Conservation (phyloP, 2,113 vertebrate species). For the Pollachius pollachius region DNA sequence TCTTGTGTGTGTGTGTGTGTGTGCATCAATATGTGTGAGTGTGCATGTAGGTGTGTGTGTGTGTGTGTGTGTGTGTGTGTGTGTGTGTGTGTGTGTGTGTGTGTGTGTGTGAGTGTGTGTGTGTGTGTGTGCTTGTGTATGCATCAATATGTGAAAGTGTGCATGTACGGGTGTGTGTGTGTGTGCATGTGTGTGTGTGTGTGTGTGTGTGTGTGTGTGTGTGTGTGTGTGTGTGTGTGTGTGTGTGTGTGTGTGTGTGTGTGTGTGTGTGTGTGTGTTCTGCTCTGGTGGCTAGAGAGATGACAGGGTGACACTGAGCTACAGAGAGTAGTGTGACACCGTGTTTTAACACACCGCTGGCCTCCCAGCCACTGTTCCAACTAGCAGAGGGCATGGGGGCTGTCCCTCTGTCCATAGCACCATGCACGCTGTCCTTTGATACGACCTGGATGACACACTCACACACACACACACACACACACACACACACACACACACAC, state of each 20-base stretch:
- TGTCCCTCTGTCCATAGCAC: slow-evolving; percentile 24
- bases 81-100: no score
- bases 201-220: no score
- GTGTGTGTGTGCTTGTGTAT: no score
- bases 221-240: no score
- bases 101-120: background rate
- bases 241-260: no score
- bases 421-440: slow-evolving; percentile 6
- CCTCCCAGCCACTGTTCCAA: slow-evolving; percentile 39
- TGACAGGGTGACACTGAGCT: slow-evolving; percentile 34
- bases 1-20: slow-evolving; percentile 8
- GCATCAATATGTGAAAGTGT: no score
- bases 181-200: no score
- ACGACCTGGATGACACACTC: slow-evolving; percentile 33
- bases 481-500: no score
- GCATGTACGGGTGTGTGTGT: no score
- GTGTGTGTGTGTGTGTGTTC: no score
- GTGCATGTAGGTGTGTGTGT: background rate
- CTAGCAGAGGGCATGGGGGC: slow-evolving; percentile 36
- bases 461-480: background rate
- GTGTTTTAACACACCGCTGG: slow-evolving; percentile 31
- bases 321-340: slow-evolving; percentile 26
- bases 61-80: background rate
- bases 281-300: background rate
- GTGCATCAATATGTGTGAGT: background rate